Evolutionary conservation across 2,888 invertebrate genomes (phyloP).

Genomic region (Branchellion lobata): DNA sequence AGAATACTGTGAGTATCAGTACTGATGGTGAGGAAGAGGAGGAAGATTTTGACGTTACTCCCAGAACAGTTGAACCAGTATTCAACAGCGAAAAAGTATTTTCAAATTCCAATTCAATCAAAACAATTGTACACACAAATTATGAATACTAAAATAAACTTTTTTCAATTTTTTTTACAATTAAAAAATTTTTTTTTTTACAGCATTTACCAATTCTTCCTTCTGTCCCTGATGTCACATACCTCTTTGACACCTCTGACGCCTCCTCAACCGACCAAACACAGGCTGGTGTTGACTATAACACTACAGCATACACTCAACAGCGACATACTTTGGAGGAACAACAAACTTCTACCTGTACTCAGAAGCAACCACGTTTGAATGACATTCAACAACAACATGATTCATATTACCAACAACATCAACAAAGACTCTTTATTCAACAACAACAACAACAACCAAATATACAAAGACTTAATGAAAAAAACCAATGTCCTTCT

Average conservation of each 20-base stretch:
- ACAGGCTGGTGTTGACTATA: too few relatives aligned
- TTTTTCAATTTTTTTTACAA: neutral
- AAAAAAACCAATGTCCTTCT: neutral
- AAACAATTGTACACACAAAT: too few relatives aligned
- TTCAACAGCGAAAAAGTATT: neutral
- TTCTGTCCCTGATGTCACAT: slow-evolving; percentile 11
- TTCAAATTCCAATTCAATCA: too few relatives aligned
- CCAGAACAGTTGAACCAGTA: neutral
- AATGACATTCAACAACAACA: neutral
- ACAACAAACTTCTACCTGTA: neutral
- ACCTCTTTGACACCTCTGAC: neutral
- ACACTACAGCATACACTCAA: too few relatives aligned
- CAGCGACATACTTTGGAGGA: too few relatives aligned
- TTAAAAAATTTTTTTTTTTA: neutral
- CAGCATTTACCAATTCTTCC: neutral
- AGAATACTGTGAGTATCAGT: neutral
- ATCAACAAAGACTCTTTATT: neutral
- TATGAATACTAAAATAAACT: too few relatives aligned
- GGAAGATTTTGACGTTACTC: neutral
- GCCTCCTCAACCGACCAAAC: neutral
- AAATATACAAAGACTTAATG: neutral
- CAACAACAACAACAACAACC: neutral
- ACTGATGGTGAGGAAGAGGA: neutral
- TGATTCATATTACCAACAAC: neutral
- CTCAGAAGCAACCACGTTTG: neutral